Percentiles rank a stretch among this genome's conserved stretches.
Evolutionary conservation across 2,113 vertebrate species (phyloP).

Genomic region (Camarhynchus parvulus): DNA sequence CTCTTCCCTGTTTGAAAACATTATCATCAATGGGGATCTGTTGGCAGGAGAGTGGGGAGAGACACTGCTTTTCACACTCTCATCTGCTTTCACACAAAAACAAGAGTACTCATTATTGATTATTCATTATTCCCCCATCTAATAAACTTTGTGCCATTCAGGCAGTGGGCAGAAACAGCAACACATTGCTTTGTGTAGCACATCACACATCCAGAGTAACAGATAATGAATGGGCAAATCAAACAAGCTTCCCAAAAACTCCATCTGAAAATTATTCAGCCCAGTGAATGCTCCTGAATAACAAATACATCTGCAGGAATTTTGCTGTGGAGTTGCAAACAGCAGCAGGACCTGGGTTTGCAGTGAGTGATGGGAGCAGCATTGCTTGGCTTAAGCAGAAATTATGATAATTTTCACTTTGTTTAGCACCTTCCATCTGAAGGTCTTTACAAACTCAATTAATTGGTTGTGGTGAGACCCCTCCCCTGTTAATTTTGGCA

Average conservation of each 20-base stretch:
- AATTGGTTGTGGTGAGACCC: background rate
- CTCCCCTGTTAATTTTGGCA: background rate
- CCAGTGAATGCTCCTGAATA: background rate
- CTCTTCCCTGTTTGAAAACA: background rate
- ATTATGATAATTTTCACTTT: slow-evolving; percentile 1
- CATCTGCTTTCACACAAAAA: slow-evolving; percentile 14
- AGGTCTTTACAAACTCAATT: background rate
- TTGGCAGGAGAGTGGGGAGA: background rate
- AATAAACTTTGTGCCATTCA: slow-evolving; percentile 40
- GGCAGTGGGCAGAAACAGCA: background rate
- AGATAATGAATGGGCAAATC: slow-evolving; percentile 28
- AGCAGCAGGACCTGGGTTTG: background rate
- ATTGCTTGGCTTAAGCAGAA: background rate
- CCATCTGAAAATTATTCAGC: background rate
- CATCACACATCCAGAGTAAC: background rate
- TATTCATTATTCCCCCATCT: slow-evolving; percentile 46
- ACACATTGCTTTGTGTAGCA: background rate
- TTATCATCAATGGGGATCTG: background rate
- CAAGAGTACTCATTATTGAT: slow-evolving; percentile 32
- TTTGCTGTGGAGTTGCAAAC: background rate
- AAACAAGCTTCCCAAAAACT: slow-evolving; percentile 13
- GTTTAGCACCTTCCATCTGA: background rate
- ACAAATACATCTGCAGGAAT: slow-evolving; percentile 29
- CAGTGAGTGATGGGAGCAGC: background rate
- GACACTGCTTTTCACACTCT: background rate